A percentile compares a stretch with the other conserved stretches of the same genome.
These are phyloP conservation scores for Cariama cristata DNA, from an alignment of 2,113 vertebrate genomes.

Conservation along the genomic window DNA sequence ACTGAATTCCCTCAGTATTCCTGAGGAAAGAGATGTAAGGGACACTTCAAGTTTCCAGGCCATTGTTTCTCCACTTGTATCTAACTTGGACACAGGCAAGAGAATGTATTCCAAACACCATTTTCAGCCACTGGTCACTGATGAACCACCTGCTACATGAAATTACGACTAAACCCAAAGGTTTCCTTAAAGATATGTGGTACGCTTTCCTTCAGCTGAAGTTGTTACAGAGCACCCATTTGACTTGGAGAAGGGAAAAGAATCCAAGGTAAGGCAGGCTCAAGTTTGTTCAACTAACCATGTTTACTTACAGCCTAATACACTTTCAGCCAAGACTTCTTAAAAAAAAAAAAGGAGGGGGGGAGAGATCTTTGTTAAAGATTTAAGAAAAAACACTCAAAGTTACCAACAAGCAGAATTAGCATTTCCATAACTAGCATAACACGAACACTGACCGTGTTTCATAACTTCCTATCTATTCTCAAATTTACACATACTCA, in stretches of 20 bases:
- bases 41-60: not conserved
- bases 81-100: not conserved
- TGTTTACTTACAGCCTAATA: not conserved
- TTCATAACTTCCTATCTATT: not conserved
- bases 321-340: not conserved
- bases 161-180: not conserved
- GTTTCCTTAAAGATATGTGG: not conserved
- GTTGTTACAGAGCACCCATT: not conserved
- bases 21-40: not conserved
- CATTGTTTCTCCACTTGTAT: not conserved
- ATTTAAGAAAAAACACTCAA: not conserved
- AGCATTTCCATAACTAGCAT: not conserved
- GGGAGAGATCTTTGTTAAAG: not conserved
- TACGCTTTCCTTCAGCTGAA: not conserved
- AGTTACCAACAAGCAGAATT: not conserved
- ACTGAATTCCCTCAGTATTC: not conserved
- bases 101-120: not conserved
- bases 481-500: not conserved
- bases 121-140: not conserved
- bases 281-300: not conserved
- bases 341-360: too few species aligned
- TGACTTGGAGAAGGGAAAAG: not conserved
- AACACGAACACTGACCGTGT: not conserved
- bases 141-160: not conserved
- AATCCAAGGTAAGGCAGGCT: not conserved